Evolutionary conservation across 37 sponge, comb jelly and placozoan genomes (phyloP).

Genomic region (Dysidea cf. avara): DNA sequence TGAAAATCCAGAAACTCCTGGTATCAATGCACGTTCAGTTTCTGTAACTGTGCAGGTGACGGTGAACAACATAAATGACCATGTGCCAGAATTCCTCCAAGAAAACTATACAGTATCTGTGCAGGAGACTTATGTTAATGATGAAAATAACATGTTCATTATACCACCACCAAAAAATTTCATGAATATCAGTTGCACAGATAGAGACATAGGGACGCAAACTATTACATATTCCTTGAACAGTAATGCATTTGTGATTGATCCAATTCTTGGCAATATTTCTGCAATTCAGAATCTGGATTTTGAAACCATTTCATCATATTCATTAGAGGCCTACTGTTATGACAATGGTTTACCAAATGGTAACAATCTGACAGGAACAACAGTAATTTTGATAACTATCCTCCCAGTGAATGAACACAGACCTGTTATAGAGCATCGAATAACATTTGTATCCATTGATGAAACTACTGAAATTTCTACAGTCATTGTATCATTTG

Average conservation of each 20-base stretch:
- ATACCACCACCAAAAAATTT: too few relatives aligned
- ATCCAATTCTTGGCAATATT: constrained; percentile 34
- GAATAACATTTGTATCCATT: too few relatives aligned
- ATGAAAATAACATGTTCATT: too few relatives aligned
- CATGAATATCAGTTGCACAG: background rate
- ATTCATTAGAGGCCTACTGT: constrained; percentile 37
- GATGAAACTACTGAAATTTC: too few relatives aligned
- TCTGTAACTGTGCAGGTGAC: constrained; percentile 28
- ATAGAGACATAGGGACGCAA: background rate
- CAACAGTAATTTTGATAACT: constrained; percentile 21
- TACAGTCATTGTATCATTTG: too few relatives aligned
- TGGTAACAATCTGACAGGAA: constrained; percentile 1
- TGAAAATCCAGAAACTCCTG: too few relatives aligned
- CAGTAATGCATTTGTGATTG: constrained; percentile 32
- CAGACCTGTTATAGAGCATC: constrained; percentile 3
- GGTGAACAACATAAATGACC: constrained; percentile 41
- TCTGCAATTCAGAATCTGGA: constrained; percentile 35
- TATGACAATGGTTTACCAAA: constrained; percentile 25
- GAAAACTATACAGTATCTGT: background rate
- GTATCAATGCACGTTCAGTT: background rate
- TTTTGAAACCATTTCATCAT: constrained; percentile 50
- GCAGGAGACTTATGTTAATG: too few relatives aligned
- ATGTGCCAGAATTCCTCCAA: constrained; percentile 26
- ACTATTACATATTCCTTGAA: background rate
- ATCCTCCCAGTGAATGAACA: constrained; percentile 51